These are phyloP conservation scores for Hydraecia micacea DNA, from an alignment of 2,888 invertebrate genomes.

Conservation along the genomic window DNA sequence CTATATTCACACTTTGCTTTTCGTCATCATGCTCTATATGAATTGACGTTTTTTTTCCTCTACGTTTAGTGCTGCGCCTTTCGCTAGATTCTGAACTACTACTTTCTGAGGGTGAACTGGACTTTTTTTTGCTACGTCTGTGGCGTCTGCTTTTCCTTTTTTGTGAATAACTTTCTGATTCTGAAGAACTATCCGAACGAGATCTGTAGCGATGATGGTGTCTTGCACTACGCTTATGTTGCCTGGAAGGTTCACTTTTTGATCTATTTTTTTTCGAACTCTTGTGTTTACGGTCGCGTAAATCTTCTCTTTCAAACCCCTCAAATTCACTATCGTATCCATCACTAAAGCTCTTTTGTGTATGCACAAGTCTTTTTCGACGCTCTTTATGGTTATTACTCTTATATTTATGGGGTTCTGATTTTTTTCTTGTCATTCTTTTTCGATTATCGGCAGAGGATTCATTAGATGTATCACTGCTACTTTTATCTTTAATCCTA, in stretches of 20 bases:
- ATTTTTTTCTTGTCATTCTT: conserved; percentile 70
- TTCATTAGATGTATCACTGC: conserved; percentile 82
- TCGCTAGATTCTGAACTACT: conserved; percentile 86
- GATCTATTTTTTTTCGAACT: conserved; percentile 85
- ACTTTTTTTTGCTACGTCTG: conserved; percentile 85
- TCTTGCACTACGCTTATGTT: conserved; percentile 77
- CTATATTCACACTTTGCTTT: conserved; percentile 87
- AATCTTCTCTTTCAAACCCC: conserved; percentile 72
- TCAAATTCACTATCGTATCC: conserved; percentile 87
- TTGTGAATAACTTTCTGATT: conserved; percentile 79
- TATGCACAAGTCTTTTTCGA: conserved; percentile 79
- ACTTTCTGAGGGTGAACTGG: conserved; percentile 83
- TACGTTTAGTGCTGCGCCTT: conserved; percentile 83
- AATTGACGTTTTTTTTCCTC: conserved; percentile 87
- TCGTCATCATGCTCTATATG: conserved; percentile 85
- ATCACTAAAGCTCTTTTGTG: conserved; percentile 88
- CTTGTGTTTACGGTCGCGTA: conserved; percentile 74
- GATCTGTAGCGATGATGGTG: conserved; percentile 78
- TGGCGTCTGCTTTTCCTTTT: conserved; percentile 84
- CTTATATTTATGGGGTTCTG: conserved; percentile 74
- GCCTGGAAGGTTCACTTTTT: conserved; percentile 86
- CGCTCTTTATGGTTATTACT: conserved; percentile 80
- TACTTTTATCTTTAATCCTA: conserved; percentile 73
- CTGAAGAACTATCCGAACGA: conserved; percentile 82
- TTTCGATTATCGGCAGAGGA: conserved; percentile 87